phyloP scores from a whole-genome alignment of 2,113 vertebrate species.

The Coryphaenoides rupestris region DNA sequence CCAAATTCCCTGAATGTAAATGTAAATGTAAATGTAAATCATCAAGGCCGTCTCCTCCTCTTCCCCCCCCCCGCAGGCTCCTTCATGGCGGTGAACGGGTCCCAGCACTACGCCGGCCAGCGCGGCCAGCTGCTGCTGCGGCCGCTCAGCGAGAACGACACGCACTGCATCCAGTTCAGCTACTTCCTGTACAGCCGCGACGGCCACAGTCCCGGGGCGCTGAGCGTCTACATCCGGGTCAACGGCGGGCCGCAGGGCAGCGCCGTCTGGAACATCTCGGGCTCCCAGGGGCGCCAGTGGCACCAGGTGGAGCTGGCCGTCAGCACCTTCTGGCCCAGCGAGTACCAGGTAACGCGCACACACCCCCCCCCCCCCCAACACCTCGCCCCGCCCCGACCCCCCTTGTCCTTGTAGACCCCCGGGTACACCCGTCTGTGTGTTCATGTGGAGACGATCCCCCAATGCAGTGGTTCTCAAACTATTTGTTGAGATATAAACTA shows the following conservation, averaged over 20 bases:
- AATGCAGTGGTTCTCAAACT: too few relatives aligned
- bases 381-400: too few relatives aligned
- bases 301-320: constrained; percentile 92
- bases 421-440: too few relatives aligned
- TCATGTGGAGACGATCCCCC: too few relatives aligned
- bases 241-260: constrained; percentile 84
- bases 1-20: too few relatives aligned
- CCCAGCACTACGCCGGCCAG: constrained; percentile 83
- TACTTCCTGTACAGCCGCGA: constrained; percentile 93
- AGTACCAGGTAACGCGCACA: constrained; percentile 91
- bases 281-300: constrained; percentile 89
- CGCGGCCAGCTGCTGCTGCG: constrained; percentile 84
- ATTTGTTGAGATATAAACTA: too few relatives aligned
- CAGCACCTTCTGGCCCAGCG: constrained; percentile 96
- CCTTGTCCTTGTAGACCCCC: too few relatives aligned
- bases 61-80: constrained; percentile 72
- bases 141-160: constrained; percentile 92
- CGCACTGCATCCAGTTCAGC: constrained; percentile 97
- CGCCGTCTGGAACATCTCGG: constrained; percentile 87
- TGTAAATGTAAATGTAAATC: too few relatives aligned
- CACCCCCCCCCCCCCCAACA: too few relatives aligned
- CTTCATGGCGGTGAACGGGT: constrained; percentile 92
- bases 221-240: constrained; percentile 84
- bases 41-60: not conserved
- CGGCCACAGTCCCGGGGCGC: constrained; percentile 85